Evolutionary conservation across 2,888 invertebrate genomes (phyloP).

Genomic region (Cephus runcator): DNA sequence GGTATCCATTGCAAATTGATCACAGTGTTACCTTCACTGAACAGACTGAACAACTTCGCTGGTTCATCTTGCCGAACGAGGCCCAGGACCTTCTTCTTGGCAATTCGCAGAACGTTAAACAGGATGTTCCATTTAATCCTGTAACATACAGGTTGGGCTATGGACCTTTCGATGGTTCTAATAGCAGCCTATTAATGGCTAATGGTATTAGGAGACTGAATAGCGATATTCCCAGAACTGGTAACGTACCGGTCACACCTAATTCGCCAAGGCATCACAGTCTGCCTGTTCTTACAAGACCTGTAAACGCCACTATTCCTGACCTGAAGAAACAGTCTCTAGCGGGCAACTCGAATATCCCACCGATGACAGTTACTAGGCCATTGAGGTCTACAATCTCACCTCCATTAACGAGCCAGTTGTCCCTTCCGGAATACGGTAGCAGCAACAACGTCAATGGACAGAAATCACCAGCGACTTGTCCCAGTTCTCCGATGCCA

Average conservation of each 20-base stretch:
- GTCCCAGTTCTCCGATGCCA: slow-evolving; percentile 62
- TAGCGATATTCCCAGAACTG: slow-evolving; percentile 57
- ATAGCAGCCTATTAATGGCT: slow-evolving; percentile 26
- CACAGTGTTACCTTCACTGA: slow-evolving; percentile 76
- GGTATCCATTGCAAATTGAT: slow-evolving; percentile 77
- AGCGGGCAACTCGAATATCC: slow-evolving; percentile 2
- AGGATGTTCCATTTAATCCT: slow-evolving; percentile 81
- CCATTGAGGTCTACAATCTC: slow-evolving; percentile 9
- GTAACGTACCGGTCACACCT: slow-evolving; percentile 63
- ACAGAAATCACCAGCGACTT: slow-evolving; percentile 50
- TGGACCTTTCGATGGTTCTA: slow-evolving; percentile 31
- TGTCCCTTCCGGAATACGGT: slow-evolving; percentile 17
- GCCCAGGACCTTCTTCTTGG: slow-evolving; percentile 81
- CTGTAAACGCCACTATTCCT: slow-evolving; percentile 13
- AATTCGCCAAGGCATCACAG: slow-evolving; percentile 76
- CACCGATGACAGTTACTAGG: slow-evolving; percentile 6
- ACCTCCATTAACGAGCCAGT: slow-evolving; percentile 15
- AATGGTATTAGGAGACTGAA: slow-evolving; percentile 54
- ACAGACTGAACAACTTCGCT: slow-evolving; percentile 77
- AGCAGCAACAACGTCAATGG: slow-evolving; percentile 17
- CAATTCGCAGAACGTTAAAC: slow-evolving; percentile 80
- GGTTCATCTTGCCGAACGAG: slow-evolving; percentile 92
- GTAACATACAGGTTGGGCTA: slow-evolving; percentile 63
- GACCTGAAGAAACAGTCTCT: slow-evolving; percentile 20
- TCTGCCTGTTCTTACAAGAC: slow-evolving; percentile 68